phyloP scores from a whole-genome alignment of 2,113 vertebrate genomes.

The Mungos mungo region DNA sequence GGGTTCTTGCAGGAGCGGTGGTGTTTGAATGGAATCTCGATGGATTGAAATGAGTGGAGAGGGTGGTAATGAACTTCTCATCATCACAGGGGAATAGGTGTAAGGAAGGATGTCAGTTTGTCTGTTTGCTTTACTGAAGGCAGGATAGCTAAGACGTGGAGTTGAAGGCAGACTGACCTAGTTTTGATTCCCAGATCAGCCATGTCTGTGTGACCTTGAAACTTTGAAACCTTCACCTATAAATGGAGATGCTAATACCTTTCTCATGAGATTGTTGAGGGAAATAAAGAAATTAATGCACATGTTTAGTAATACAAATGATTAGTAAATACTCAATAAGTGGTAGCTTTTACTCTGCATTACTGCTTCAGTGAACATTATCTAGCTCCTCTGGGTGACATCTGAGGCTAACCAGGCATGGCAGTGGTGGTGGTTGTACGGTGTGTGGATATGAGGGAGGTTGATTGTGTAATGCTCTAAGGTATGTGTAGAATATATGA shows the following conservation, averaged over 20 bases:
- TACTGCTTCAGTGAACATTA: not conserved
- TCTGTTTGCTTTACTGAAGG: constrained; percentile 4
- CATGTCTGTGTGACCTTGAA: not conserved
- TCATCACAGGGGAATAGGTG: not conserved
- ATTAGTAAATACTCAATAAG: not conserved
- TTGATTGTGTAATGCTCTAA: not conserved
- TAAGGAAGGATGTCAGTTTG: not conserved
- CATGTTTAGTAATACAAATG: not conserved
- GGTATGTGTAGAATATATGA: not conserved
- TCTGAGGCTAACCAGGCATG: not conserved
- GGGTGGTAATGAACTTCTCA: not conserved
- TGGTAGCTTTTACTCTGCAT: not conserved
- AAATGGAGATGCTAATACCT: not conserved
- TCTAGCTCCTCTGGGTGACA: not conserved
- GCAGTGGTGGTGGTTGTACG: not conserved
- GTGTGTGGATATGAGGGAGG: too few relatives aligned
- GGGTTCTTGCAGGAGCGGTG: not conserved
- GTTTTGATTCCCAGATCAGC: not conserved
- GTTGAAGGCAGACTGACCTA: not conserved
- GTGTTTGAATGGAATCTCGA: not conserved
- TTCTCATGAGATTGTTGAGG: not conserved
- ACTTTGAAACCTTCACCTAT: not conserved
- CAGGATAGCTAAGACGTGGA: not conserved
- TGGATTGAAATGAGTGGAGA: not conserved
- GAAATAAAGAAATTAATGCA: not conserved